Conservation (phyloP, 64 coral and sea anemone genomes). For the Platygyra sinensis region DNA sequence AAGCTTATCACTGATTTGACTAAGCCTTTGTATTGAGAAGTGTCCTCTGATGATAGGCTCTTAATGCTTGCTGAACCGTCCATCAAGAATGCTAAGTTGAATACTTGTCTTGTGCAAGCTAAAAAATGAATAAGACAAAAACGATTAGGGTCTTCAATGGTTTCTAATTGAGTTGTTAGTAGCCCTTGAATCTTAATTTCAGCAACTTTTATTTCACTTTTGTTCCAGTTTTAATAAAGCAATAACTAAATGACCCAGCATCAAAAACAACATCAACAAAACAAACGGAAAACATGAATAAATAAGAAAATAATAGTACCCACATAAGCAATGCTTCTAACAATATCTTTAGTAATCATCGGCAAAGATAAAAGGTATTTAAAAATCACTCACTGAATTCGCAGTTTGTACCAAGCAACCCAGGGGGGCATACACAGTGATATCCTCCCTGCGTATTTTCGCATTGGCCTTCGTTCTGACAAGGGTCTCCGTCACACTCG, state of each 20-base stretch:
- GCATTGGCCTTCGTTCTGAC: constrained; percentile 34
- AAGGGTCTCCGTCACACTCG: constrained; percentile 31
- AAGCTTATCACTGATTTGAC: constrained; percentile 39
- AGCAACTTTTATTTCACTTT: no score
- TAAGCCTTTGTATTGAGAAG: constrained; percentile 52
- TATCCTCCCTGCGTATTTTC: constrained; percentile 8
- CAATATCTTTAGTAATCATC: no score
- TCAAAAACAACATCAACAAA: no score
- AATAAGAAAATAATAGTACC: no score
- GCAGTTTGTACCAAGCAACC: constrained; percentile 47
- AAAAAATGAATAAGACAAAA: background rate
- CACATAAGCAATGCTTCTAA: no score
- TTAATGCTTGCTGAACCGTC: constrained; percentile 86
- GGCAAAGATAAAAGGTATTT: no score
- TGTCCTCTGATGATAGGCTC: constrained; percentile 28
- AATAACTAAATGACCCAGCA: no score
- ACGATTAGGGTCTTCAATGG: no score
- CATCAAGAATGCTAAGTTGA: constrained; percentile 64
- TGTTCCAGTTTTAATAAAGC: no score
- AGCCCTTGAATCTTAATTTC: no score
- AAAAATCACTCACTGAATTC: constrained; percentile 38
- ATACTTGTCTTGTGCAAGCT: constrained; percentile 71
- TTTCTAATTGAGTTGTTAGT: no score
- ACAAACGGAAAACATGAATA: no score
- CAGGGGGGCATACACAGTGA: constrained; percentile 40